Evolutionary conservation across 2,113 vertebrate genomes (phyloP), one percentile per base, ranked within the genome.

Genomic region (Macaca mulatta): DNA sequence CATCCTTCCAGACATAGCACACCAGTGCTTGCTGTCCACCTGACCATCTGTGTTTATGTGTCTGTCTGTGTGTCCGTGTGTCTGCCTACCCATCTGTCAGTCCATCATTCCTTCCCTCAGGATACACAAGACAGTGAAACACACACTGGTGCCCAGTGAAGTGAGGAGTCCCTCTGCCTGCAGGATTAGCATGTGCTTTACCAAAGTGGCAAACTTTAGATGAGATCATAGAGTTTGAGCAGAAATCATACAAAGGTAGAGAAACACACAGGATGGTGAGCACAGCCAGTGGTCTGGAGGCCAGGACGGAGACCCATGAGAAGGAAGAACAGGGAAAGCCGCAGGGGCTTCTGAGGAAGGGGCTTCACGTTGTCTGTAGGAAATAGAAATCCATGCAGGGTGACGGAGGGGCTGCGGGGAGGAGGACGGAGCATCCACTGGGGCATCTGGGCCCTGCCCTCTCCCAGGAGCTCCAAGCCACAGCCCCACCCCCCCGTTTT

Each of bases 321-420:
- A 40, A 55, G 18, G 27, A 55, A 64, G 27, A 20, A 9, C 18
- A 11, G 35, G 61, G 64, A 16, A 5, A 4, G 0, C n/a, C 4
- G 0, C 2, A 0, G 10, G 40, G 55, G 55, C 43, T 0, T 9
- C 23, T 2, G 3, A n/a, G 16, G 23, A n/a, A 17, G 3, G 0
- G 6, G 43, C 14, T 69, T 69, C 67, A 4, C 35, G 22, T 0
- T 17, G 35, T 3, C 72, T 13, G 6, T 16, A 79, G 61, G 25
- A 27, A 27, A 32, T 16, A 45, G 32, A 17, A 80, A 6, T 32
- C 18, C n/a, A 4, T 5, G 18, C 23, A 3, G 35, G 20, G 7
- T 5, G 50, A 11, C 0, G 3, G n/a, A 8, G 57, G 70, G 10
- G 70, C 17, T 22, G 20, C 70, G 38, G 38, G 38, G 25, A 30